phyloP scores from a whole-genome alignment of 2,113 vertebrate species.

The Anolis carolinensis region DNA sequence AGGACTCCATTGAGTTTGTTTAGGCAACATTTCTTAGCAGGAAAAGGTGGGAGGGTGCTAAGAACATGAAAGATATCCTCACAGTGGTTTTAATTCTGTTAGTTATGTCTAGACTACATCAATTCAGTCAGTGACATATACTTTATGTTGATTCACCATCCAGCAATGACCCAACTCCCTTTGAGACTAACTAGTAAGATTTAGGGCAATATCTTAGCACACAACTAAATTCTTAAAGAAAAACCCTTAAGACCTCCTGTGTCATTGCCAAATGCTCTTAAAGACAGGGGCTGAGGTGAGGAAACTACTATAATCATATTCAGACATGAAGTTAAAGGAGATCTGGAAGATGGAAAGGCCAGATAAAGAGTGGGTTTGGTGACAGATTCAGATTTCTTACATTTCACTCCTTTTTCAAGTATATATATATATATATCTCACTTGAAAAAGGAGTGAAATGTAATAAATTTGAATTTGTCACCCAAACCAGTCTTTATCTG shows the following conservation, averaged over 20 bases:
- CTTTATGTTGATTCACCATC: too few relatives aligned
- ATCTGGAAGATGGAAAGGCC: not conserved
- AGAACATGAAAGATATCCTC: not conserved
- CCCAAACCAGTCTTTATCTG: not conserved
- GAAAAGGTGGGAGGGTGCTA: not conserved
- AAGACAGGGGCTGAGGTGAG: not conserved
- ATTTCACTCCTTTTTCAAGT: not conserved
- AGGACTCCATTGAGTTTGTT: conserved; percentile 18
- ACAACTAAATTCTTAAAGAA: not conserved
- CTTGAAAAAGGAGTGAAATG: not conserved
- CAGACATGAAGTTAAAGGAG: not conserved
- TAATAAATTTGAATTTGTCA: not conserved
- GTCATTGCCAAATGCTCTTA: not conserved
- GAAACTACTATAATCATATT: not conserved
- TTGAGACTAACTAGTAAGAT: too few relatives aligned
- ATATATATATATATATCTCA: too few relatives aligned
- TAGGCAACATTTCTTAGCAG: not conserved
- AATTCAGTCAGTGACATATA: too few relatives aligned
- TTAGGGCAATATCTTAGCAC: not conserved
- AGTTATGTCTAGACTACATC: too few relatives aligned
- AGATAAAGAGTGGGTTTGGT: not conserved
- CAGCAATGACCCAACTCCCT: too few relatives aligned
- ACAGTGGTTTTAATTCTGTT: not conserved
- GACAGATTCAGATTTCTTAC: not conserved
- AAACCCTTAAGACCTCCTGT: not conserved